A percentile compares a stretch with the other conserved stretches of the same genome.
These are phyloP conservation scores for Eciton burchellii DNA, from an alignment of 1,140 invertebrate genomes.

Conservation along the genomic window DNA sequence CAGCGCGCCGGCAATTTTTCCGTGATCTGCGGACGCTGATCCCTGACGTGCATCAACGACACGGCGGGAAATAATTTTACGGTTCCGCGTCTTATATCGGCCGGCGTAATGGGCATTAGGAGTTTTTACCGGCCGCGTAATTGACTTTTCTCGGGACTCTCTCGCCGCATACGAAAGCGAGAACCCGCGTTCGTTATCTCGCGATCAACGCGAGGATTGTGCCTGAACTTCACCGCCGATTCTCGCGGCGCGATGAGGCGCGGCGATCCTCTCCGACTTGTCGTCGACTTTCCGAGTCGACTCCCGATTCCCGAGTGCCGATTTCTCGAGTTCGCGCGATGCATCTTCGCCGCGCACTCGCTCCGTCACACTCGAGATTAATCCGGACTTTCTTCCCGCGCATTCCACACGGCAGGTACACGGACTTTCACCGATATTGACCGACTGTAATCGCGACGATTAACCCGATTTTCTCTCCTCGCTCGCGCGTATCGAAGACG, in stretches of 20 bases:
- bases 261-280: too few relatives aligned
- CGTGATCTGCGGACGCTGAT: slow-evolving; percentile 34
- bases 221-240: background rate
- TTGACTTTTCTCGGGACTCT: slow-evolving; percentile 48
- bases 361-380: slow-evolving; percentile 1
- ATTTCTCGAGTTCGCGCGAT: background rate
- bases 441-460: background rate
- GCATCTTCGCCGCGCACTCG: background rate
- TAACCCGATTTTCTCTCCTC: background rate
- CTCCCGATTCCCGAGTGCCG: too few relatives aligned
- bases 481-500: background rate
- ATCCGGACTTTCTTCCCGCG: background rate
- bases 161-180: slow-evolving; percentile 23
- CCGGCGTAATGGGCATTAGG: slow-evolving; percentile 54
- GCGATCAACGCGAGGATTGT: slow-evolving; percentile 13
- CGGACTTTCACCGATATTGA: background rate
- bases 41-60: slow-evolving; percentile 58
- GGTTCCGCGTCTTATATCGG: slow-evolving; percentile 40
- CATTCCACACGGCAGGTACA: background rate
- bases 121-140: slow-evolving; percentile 49
- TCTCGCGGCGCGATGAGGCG: background rate
- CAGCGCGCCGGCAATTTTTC: slow-evolving; percentile 45
- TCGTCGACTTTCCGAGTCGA: too few relatives aligned
- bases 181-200: background rate
- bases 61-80: slow-evolving; percentile 60